Conservation (phyloP, 2,888 invertebrate genomes). For the Galerucella nymphaeae region DNA sequence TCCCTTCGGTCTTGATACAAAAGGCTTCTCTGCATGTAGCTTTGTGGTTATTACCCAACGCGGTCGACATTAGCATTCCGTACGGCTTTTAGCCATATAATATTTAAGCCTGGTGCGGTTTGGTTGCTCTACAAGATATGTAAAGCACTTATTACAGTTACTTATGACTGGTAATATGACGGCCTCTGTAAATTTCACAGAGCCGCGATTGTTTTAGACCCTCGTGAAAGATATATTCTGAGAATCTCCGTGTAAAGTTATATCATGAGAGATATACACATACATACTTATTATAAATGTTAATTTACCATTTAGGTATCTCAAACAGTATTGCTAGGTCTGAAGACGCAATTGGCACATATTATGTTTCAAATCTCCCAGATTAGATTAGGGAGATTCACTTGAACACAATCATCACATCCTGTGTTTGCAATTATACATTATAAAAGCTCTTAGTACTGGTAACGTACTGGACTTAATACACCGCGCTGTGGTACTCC, state of each 20-base stretch:
- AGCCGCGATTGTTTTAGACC: constrained; percentile 23
- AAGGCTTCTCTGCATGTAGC: neutral
- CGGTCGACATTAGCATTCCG: constrained; percentile 47
- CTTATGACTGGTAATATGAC: constrained; percentile 38
- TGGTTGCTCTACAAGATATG: constrained; percentile 44
- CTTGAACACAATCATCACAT: too few species aligned
- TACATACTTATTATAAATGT: too few species aligned
- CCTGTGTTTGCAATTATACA: too few species aligned
- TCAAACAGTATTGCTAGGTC: too few species aligned
- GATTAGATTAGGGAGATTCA: too few species aligned
- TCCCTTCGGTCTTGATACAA: neutral
- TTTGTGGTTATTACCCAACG: constrained; percentile 15
- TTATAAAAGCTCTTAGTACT: too few species aligned
- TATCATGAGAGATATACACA: neutral
- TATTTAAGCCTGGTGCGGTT: constrained; percentile 46
- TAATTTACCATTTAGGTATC: too few species aligned
- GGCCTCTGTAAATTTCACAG: constrained; percentile 25
- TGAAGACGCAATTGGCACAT: too few species aligned
- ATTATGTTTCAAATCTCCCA: too few species aligned
- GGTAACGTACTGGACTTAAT: too few species aligned
- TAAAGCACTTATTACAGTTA: constrained; percentile 44
- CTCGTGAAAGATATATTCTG: constrained; percentile 11
- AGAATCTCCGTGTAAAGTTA: neutral
- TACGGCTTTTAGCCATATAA: constrained; percentile 45
- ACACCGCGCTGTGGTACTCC: too few species aligned